A percentile compares a stretch with the other conserved stretches of the same genome.
Conservation (phyloP, 2,797 vertebrate genomes). For the Menidia menidia region DNA sequence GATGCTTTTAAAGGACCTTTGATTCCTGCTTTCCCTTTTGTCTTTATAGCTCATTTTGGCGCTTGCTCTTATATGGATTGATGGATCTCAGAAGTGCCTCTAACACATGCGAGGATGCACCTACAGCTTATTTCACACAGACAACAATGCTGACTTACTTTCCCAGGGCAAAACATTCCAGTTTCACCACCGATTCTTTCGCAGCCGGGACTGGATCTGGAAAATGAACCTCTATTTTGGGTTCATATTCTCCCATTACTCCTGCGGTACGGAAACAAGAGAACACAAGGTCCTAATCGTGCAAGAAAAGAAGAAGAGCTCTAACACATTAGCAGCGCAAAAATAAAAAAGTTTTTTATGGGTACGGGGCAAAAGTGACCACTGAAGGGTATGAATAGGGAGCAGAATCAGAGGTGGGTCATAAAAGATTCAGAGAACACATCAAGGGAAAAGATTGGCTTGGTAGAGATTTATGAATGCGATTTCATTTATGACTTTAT, state of each 20-base stretch:
- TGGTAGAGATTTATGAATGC: constrained; percentile 60
- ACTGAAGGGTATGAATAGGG: constrained; percentile 39
- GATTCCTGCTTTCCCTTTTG: constrained; percentile 54
- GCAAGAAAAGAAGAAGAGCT: constrained; percentile 56
- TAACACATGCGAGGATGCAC: constrained; percentile 37
- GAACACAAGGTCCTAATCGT: constrained; percentile 51
- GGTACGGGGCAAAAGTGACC: constrained; percentile 44
- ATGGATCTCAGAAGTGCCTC: constrained; percentile 39
- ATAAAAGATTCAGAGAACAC: constrained; percentile 75
- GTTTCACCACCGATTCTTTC: constrained; percentile 90
- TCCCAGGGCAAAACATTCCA: constrained; percentile 96
- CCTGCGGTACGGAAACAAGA: constrained; percentile 80
- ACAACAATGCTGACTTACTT: constrained; percentile 88
- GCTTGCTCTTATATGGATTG: constrained; percentile 24
- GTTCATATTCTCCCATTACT: constrained; percentile 97
- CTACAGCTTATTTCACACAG: constrained; percentile 34
- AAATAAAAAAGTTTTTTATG: constrained; percentile 57
- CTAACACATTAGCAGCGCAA: constrained; percentile 40
- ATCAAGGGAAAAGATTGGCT: constrained; percentile 56
- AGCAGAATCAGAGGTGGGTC: constrained; percentile 40
- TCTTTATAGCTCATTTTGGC: constrained; percentile 22
- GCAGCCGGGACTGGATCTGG: constrained; percentile 92
- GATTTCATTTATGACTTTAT: constrained; percentile 68
- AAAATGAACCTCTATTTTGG: constrained; percentile 98
- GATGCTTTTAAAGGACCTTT: constrained; percentile 51